Evolutionary conservation across 2,888 invertebrate species (phyloP).

Genomic region (Drosophila birchii): DNA sequence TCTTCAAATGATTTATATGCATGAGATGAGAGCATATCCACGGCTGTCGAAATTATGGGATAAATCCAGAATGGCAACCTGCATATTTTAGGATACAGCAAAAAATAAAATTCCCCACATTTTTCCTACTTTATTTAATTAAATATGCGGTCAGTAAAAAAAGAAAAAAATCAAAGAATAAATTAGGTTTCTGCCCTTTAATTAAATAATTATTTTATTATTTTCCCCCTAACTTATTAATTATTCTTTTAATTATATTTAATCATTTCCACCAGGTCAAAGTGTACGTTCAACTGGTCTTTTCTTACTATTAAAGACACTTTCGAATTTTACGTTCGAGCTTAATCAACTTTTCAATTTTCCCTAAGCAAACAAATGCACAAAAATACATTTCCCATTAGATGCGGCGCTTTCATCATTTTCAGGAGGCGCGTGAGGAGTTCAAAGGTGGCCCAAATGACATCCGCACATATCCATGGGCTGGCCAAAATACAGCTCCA

Average conservation of each 20-base stretch:
- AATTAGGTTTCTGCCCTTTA: not conserved
- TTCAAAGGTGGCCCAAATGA: conserved; percentile 66
- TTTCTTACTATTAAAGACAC: conserved; percentile 7
- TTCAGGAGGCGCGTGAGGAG: conserved; percentile 68
- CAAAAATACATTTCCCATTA: conserved; percentile 40
- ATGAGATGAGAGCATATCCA: not conserved
- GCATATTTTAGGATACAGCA: not conserved
- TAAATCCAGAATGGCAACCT: no score
- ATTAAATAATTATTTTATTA: no score
- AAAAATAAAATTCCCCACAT: not conserved
- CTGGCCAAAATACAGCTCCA: conserved; percentile 31
- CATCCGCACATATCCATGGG: conserved; percentile 37
- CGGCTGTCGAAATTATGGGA: not conserved
- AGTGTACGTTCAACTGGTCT: not conserved
- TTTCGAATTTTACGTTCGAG: conserved; percentile 3
- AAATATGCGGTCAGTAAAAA: not conserved
- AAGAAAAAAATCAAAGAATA: no score
- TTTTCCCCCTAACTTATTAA: not conserved
- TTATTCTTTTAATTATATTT: not conserved
- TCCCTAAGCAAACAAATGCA: conserved; percentile 43
- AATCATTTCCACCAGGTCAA: not conserved
- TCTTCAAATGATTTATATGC: conserved; percentile 13
- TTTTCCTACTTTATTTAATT: not conserved
- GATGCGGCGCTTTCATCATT: conserved; percentile 51
- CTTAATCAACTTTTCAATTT: conserved; percentile 54